Percentiles rank a stretch among this genome's conserved stretches.
phyloP scores from a whole-genome alignment of 2,797 vertebrate species.

The Pantherophis vulpinus region DNA sequence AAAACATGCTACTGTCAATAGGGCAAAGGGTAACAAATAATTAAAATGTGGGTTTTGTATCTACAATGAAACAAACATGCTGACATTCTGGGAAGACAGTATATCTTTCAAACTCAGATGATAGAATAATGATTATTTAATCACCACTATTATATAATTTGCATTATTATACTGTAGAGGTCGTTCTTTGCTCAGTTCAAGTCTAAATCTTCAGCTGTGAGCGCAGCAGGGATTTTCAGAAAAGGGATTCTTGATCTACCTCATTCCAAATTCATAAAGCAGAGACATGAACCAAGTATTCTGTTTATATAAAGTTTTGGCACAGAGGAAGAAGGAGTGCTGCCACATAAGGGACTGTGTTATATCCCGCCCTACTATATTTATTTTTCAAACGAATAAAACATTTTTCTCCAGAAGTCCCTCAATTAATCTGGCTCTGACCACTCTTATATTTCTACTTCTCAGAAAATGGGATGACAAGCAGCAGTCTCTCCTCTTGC shows the following conservation, averaged over 20 bases:
- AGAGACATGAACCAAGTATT: conserved; percentile 1
- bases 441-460: neutral
- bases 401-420: neutral
- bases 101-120: neutral
- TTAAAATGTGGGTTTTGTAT: neutral
- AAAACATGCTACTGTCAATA: neutral
- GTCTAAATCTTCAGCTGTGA: neutral
- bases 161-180: neutral
- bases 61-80: neutral
- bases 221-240: neutral
- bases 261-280: neutral
- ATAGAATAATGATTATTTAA: neutral
- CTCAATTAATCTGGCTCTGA: neutral
- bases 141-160: neutral
- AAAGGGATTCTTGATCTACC: neutral
- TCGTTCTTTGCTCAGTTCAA: neutral
- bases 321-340: neutral
- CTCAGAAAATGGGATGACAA: neutral
- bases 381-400: neutral
- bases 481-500: neutral
- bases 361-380: neutral
- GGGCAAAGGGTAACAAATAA: neutral
- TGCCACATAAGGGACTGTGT: neutral
- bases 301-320: neutral
- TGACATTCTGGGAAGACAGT: neutral